Percentiles rank a stretch among this genome's conserved stretches.
These are phyloP conservation scores for Heterotis niloticus DNA, from an alignment of 2,113 vertebrate genomes.

Conservation along the genomic window DNA sequence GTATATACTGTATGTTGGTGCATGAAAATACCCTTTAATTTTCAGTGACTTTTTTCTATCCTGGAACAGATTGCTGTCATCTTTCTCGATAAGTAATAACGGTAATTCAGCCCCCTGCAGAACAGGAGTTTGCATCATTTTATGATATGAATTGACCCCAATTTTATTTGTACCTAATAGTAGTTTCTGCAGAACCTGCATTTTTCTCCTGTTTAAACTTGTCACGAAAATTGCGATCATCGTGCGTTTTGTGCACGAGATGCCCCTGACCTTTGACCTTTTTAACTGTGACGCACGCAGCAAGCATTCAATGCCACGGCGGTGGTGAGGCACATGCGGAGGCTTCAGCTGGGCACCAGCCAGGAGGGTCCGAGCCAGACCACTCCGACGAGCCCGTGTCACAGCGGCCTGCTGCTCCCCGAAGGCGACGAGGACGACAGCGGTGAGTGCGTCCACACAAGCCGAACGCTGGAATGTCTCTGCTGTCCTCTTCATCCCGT, in stretches of 20 bases:
- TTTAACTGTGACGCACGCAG: slow-evolving; percentile 53
- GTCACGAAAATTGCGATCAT: not conserved
- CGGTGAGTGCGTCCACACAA: slow-evolving; percentile 23
- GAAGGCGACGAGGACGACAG: slow-evolving; percentile 56
- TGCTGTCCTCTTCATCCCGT: not conserved
- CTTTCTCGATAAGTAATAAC: too few relatives aligned
- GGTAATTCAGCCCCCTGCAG: too few relatives aligned
- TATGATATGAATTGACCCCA: too few relatives aligned
- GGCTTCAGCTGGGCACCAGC: slow-evolving; percentile 86
- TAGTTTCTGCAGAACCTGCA: too few relatives aligned
- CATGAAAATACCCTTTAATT: too few relatives aligned
- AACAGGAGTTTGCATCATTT: too few relatives aligned
- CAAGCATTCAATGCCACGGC: slow-evolving; percentile 98
- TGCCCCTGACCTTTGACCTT: not conserved
- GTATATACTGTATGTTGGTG: too few relatives aligned
- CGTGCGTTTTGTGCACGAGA: not conserved
- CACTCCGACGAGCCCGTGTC: slow-evolving; percentile 57
- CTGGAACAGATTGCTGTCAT: too few relatives aligned
- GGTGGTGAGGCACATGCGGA: slow-evolving; percentile 92
- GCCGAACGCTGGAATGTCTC: not conserved
- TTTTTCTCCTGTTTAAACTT: too few relatives aligned
- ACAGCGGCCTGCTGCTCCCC: slow-evolving; percentile 57
- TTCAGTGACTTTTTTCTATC: too few relatives aligned
- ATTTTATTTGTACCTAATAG: too few relatives aligned
- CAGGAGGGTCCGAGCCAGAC: slow-evolving; percentile 71